Evolutionary conservation across 1,140 invertebrate species (phyloP).

Genomic region (Drosophila eugracilis): DNA sequence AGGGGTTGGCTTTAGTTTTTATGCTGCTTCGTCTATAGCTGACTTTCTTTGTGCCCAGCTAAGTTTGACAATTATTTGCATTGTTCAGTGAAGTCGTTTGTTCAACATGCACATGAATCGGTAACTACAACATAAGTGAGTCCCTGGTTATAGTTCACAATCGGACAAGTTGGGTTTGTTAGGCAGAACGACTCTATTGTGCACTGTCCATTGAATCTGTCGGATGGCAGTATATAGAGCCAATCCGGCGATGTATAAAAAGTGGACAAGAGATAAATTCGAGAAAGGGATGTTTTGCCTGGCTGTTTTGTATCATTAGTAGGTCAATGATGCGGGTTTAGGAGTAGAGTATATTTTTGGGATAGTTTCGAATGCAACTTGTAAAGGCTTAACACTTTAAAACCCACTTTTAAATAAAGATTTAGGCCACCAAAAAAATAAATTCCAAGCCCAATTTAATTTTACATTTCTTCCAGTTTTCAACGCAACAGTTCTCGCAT

Average conservation of each 20-base stretch:
- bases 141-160: conserved; percentile 32
- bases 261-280: conserved; percentile 10
- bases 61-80: conserved; percentile 82
- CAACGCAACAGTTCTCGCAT: conserved; percentile 13
- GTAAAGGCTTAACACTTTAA: too few relatives aligned
- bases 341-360: too few relatives aligned
- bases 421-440: too few relatives aligned
- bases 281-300: background rate
- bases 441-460: background rate
- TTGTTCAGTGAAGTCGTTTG: conserved; percentile 77
- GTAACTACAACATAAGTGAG: conserved; percentile 77
- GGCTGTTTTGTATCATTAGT: background rate
- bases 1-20: conserved; percentile 24
- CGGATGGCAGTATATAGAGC: background rate
- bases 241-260: conserved; percentile 12
- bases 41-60: conserved; percentile 59
- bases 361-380: too few relatives aligned
- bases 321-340: background rate
- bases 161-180: conserved; percentile 48
- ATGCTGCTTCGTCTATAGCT: conserved; percentile 23
- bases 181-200: conserved; percentile 24
- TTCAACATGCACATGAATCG: conserved; percentile 79
- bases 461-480: background rate
- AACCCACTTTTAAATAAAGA: too few relatives aligned
- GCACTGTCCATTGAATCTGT: conserved; percentile 21